Conservation (phyloP, 2,888 invertebrate species). For the Allolobophora icterica region DNA sequence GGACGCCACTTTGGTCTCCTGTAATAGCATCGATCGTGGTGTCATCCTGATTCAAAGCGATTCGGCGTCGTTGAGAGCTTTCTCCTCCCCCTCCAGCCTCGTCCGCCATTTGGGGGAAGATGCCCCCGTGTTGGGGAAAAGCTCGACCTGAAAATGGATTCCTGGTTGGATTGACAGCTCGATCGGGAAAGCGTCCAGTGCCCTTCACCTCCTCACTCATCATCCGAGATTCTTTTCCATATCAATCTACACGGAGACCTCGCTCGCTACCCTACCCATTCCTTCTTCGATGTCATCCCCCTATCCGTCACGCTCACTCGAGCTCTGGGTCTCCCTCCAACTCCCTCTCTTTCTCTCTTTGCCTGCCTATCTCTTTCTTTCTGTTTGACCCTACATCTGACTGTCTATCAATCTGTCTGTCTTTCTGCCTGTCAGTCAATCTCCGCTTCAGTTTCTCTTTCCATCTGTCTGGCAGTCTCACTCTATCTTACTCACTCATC, state of each 20-base stretch:
- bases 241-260: not conserved
- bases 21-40: not conserved
- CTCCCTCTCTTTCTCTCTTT: not conserved
- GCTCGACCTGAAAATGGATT: conserved; percentile 14
- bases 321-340: not conserved
- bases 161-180: not conserved
- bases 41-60: not conserved
- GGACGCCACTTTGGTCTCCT: not conserved
- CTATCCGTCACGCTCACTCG: not conserved
- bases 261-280: not conserved
- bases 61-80: not conserved
- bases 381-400: not conserved
- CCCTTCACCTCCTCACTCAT: not conserved
- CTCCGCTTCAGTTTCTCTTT: not conserved
- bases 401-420: not conserved
- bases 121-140: not conserved
- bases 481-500: too few species aligned
- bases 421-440: not conserved
- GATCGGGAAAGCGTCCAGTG: not conserved
- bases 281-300: not conserved
- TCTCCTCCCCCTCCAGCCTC: not conserved
- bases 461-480: too few species aligned
- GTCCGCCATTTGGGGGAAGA: not conserved
- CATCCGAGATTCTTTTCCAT: not conserved
- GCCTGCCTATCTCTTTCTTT: not conserved